Evolutionary conservation across 2,888 invertebrate species (phyloP).

Genomic region (Thecophora atra): DNA sequence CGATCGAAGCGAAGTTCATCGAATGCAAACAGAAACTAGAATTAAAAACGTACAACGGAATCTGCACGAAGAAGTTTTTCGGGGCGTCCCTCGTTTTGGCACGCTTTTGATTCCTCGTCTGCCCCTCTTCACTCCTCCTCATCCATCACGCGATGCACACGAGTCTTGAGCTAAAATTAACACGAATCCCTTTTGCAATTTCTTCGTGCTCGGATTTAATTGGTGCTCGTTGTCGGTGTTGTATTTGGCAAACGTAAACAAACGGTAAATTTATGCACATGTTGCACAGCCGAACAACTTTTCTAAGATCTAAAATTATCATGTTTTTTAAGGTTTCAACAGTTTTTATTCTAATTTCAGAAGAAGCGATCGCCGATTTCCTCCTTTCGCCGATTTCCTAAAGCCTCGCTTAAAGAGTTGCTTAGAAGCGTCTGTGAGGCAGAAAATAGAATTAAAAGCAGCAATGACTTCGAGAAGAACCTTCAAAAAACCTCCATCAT

Average conservation of each 20-base stretch:
- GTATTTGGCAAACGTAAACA: background rate
- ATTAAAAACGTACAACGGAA: no score
- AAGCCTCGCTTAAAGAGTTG: no score
- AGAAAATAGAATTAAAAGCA: no score
- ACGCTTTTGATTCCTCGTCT: background rate
- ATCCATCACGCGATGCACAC: background rate
- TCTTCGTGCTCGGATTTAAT: background rate
- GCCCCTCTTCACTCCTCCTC: background rate
- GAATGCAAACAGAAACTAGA: no score
- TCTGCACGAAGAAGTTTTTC: constrained; percentile 38
- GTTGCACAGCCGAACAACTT: background rate
- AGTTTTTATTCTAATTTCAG: no score
- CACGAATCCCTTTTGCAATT: constrained; percentile 2
- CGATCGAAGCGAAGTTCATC: background rate
- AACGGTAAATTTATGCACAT: background rate
- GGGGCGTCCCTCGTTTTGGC: constrained; percentile 30
- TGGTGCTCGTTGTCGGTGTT: background rate
- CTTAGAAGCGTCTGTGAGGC: no score
- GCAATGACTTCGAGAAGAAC: no score
- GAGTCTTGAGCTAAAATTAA: constrained; percentile 2
- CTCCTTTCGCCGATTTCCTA: no score
- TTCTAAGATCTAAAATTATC: background rate
- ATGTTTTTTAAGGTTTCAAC: no score
- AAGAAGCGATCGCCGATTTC: no score
- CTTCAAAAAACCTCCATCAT: no score